Base-by-base conservation (phyloP, 1,140 invertebrate species). In the Geopemphigus sp. region DNA sequence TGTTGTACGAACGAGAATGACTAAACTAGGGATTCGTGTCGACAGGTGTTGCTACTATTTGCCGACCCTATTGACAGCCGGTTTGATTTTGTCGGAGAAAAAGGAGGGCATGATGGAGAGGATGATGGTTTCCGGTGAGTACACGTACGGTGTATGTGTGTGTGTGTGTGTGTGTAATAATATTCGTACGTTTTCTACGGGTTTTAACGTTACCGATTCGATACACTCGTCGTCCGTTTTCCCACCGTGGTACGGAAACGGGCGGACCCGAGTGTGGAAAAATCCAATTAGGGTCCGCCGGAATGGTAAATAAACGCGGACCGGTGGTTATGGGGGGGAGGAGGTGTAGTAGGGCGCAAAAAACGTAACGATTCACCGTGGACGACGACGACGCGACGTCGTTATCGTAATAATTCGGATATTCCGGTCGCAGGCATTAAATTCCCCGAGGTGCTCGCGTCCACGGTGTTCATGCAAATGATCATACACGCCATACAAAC, bases 391-490 rank as follows among this genome's bases (percentile, higher is more conserved):
- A n/a, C n/a, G n/a, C n/a, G n/a, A n/a, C n/a, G n/a, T n/a, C n/a
- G n/a, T n/a, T n/a, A 50, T 53, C 11, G n/a, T 47, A 19, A 53
- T 26, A 70, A 70, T 53, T 53, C 17, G n/a, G n/a, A n/a, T n/a
- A n/a, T n/a, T n/a, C n/a, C n/a, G n/a, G 14, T 82, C 81, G 19
- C 66, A 84, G 95, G 96, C 66, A 94, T 98, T 0, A 91, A 91
- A 5, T 92, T 94, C 0, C 90, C 91, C 1, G 94, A 96, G 86
- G 90, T 95, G 29, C 88, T 96, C 50, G 88, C 93, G 45, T 92
- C 92, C 17, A 94, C 95, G 85, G 90, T 95, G 1, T 86, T 93
- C 2, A 93, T 95, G 0, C 95, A 98, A 85, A 93, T 97, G 85
- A 85, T 93, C 0, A 91, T 97, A 5, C 93, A 97, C 90, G 84